These are phyloP conservation scores for Lathamus discolor DNA, from an alignment of 2,113 vertebrate species.

Conservation along the genomic window DNA sequence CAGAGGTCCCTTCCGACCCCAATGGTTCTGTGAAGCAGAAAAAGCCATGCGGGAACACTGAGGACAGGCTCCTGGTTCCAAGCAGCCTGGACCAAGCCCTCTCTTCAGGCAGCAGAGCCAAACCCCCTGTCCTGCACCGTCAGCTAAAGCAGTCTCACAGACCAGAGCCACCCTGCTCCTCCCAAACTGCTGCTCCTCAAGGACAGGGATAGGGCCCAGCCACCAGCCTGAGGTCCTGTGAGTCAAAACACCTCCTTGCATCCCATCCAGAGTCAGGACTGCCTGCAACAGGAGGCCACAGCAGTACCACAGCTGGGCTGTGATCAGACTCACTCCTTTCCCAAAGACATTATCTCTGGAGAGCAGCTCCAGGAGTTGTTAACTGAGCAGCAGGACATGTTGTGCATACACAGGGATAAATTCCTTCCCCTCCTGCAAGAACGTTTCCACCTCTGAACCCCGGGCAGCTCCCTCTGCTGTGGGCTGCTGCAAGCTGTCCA, in stretches of 20 bases:
- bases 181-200: background rate
- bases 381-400: background rate
- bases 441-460: background rate
- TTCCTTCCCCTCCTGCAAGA: background rate
- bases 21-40: background rate
- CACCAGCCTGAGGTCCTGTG: accelerated
- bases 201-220: accelerated
- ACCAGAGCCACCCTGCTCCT: background rate
- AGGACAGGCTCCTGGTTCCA: background rate
- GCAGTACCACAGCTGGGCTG: accelerated
- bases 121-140: background rate
- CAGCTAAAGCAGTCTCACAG: background rate
- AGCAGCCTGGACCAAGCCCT: background rate
- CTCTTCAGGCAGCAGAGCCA: background rate
- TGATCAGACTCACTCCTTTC: accelerated
- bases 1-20: background rate
- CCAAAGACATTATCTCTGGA: background rate
- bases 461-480: background rate
- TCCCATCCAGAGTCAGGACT: background rate
- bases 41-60: background rate
- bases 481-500: background rate
- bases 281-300: accelerated
- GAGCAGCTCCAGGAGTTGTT: background rate
- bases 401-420: background rate
- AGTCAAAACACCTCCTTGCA: background rate